Percentiles rank a stretch among this genome's conserved stretches.
These are phyloP conservation scores for Charina bottae DNA, from an alignment of 2,113 vertebrate genomes.

Conservation along the genomic window DNA sequence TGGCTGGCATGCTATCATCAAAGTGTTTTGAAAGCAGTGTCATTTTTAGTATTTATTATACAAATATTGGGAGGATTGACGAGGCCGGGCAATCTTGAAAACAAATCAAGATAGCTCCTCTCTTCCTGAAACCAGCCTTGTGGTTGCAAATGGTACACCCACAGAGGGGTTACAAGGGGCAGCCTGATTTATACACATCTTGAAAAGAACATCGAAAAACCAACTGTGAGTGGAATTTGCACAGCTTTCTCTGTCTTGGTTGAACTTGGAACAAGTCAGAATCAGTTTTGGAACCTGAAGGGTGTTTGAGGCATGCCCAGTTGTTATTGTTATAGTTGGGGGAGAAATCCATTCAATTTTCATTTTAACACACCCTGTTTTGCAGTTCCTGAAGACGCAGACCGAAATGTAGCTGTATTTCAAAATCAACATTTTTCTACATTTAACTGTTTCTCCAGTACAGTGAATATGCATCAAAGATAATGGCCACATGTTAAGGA, in stretches of 20 bases:
- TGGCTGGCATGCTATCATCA: background rate
- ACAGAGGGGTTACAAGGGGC: background rate
- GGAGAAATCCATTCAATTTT: background rate
- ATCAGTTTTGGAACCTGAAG: background rate
- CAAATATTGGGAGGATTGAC: constrained; percentile 11
- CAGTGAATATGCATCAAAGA: background rate
- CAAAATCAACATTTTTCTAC: background rate
- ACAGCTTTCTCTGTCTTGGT: background rate
- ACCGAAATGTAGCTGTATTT: background rate
- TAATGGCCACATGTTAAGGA: background rate
- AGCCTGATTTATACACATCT: constrained; percentile 19
- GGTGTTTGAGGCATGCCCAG: background rate
- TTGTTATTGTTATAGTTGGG: background rate
- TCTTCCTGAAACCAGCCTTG: background rate
- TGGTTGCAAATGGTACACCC: background rate
- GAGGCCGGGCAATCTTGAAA: background rate
- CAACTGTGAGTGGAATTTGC: constrained; percentile 9
- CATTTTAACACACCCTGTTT: background rate
- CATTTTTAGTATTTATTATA: constrained; percentile 2
- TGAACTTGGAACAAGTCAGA: background rate
- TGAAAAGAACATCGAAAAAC: constrained; percentile 23
- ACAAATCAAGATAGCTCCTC: background rate
- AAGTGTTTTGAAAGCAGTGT: background rate
- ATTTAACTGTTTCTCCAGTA: background rate
- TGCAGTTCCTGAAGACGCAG: background rate